Evolutionary conservation across 2,113 vertebrate genomes (phyloP), one percentile per base, ranked within the genome.

Genomic region (Pteropus alecto): DNA sequence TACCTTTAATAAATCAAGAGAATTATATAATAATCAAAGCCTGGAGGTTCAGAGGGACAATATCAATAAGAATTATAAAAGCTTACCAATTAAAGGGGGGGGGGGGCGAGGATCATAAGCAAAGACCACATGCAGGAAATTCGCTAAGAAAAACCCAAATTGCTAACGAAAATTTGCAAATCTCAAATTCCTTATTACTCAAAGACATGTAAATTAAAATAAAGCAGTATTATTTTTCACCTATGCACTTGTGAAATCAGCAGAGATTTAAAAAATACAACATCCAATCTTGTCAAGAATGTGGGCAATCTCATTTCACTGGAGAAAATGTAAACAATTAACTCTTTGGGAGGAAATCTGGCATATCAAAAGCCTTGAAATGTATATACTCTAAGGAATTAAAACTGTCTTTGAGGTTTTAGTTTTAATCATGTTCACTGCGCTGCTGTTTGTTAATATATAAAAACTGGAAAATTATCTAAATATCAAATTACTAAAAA

Each of bases 21-120:
- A 11, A 43, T 6, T 16, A 51, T 51, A 51, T 51, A 51, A 51
- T 3, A 16, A 16, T 51, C 51, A 16, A 51, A 51, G 51, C 51
- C 15, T 51, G 51, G 51, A 16, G 14, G 51, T 51, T 51, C 51
- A 51, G 51, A 51, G 51, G 51, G 51, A 51, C 15, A 48, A 19
- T 46, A 77, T 38, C n/a, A 60, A 1, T 28, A 68, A 43, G 51
- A 79, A 46, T 26, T 71, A 58, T 35, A 58, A 51, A 84, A 30
- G 7, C 7, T 33, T 70, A 56, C 58, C 18, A 61, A 18, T 41
- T 11, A 41, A 46, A 41, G n/a, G 21, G 0, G 1, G 4, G 11
- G 9, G 13, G 33, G 1, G 1, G 4, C 7, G 10, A 9, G 33
- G 11, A 33, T 9, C 21, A n/a, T 51, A 38, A 1, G 5, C n/a